Percentiles rank a stretch among this genome's conserved stretches.
Conservation (phyloP, 2,888 invertebrate species). For the Bombylius major region DNA sequence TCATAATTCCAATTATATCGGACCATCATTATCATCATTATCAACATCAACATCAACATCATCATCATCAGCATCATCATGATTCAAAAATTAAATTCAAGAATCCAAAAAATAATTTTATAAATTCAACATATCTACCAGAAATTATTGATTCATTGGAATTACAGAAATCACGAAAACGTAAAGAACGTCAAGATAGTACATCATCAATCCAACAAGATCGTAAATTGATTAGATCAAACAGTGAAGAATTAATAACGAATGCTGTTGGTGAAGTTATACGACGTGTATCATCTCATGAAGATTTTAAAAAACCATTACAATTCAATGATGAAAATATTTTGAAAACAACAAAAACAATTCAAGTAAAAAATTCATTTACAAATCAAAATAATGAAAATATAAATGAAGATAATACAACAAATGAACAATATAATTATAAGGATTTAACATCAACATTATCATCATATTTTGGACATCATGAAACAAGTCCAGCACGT, state of each 20-base stretch:
- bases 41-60: constrained; percentile 9
- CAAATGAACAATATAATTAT: background rate
- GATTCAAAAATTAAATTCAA: constrained; percentile 21
- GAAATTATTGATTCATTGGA: constrained; percentile 36
- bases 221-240: constrained; percentile 47
- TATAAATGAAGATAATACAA: background rate
- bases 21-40: constrained; percentile 10
- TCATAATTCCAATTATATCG: constrained; percentile 7
- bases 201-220: constrained; percentile 43
- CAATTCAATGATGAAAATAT: constrained; percentile 16
- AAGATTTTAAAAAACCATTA: constrained; percentile 41
- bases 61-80: constrained; percentile 16
- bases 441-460: background rate
- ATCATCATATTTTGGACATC: background rate
- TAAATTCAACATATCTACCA: constrained; percentile 31
- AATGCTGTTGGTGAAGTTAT: constrained; percentile 30
- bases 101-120: constrained; percentile 5
- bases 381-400: background rate
- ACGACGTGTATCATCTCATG: constrained; percentile 49
- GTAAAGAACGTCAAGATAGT: constrained; percentile 52
- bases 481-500: constrained; percentile 35
- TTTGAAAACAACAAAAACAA: constrained; percentile 7
- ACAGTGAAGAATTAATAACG: constrained; percentile 45
- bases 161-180: constrained; percentile 42
- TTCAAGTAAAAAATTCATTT: too few species aligned